Evolutionary conservation across 2,888 invertebrate genomes (phyloP).

Genomic region (Drosophila neonasuta): DNA sequence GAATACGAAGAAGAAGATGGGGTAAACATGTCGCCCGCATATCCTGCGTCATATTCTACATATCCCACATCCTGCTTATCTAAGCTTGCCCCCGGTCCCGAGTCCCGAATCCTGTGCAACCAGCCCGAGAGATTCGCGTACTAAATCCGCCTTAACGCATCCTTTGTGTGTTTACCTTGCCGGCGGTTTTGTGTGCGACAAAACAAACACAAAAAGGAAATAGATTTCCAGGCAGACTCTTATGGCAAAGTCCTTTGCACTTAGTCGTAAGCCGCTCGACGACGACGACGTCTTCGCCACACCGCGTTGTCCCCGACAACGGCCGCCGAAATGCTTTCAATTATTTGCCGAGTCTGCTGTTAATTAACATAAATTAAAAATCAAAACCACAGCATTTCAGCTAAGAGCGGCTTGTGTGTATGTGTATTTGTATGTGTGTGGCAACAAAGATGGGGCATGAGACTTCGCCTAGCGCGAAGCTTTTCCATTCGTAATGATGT

Average conservation of each 20-base stretch:
- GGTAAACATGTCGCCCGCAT: constrained; percentile 3
- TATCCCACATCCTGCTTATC: constrained; percentile 35
- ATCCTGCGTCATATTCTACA: not conserved
- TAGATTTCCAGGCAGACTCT: constrained; percentile 33
- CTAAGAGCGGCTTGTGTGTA: constrained; percentile 20
- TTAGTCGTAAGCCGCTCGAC: constrained; percentile 55
- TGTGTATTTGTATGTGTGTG: no score
- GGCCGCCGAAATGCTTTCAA: constrained; percentile 41
- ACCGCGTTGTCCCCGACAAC: constrained; percentile 39
- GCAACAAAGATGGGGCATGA: constrained; percentile 1
- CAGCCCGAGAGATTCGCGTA: constrained; percentile 2
- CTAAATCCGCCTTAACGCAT: constrained; percentile 33
- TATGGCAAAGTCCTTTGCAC: constrained; percentile 53
- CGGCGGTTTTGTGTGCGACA: constrained; percentile 23
- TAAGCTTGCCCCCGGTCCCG: constrained; percentile 15
- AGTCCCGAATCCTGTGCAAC: constrained; percentile 1
- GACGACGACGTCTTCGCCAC: constrained; percentile 54
- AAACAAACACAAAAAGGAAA: constrained; percentile 46
- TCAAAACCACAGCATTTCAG: constrained; percentile 62
- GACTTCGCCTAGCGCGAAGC: constrained; percentile 1
- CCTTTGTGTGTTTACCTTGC: constrained; percentile 55
- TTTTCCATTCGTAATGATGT: constrained; percentile 37
- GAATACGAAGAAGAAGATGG: not conserved
- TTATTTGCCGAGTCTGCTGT: constrained; percentile 56
- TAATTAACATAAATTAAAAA: constrained; percentile 77